phyloP scores from a whole-genome alignment of 2,797 vertebrate species.

The Florisuga fusca region DNA sequence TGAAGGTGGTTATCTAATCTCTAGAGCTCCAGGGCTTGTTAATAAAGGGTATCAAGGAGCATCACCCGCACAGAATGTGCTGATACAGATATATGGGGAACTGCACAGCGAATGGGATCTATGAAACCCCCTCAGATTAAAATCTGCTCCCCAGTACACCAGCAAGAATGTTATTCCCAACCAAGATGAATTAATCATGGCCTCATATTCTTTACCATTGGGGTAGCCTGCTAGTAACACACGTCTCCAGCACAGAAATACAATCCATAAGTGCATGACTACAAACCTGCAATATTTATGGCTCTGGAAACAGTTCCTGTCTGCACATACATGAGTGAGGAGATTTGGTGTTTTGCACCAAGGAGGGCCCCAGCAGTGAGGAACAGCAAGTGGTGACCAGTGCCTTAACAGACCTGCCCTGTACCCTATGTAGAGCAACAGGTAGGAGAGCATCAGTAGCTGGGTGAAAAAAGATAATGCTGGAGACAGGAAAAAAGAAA shows the following conservation, averaged over 20 bases:
- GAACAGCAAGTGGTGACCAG: neutral
- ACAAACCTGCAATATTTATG: accelerated
- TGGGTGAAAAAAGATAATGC: neutral
- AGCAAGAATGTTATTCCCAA: neutral
- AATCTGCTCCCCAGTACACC: neutral
- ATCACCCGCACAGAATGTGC: neutral
- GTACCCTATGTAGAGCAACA: neutral
- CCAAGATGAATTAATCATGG: accelerated
- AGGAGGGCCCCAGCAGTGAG: neutral
- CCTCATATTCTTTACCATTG: too few species aligned
- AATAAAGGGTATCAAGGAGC: neutral
- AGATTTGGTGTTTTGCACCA: neutral
- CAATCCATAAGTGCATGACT: neutral
- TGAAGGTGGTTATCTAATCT: neutral
- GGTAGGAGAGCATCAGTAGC: accelerated
- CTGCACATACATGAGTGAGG: accelerated
- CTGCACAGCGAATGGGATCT: neutral
- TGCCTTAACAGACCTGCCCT: neutral
- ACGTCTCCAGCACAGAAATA: accelerated
- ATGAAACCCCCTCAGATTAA: neutral
- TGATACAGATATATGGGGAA: accelerated
- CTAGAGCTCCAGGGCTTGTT: neutral
- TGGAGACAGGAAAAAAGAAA: neutral
- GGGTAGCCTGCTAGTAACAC: neutral
- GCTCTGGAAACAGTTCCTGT: neutral